Conservation (phyloP, 1,140 invertebrate species). For the Brachionus koreanus region DNA sequence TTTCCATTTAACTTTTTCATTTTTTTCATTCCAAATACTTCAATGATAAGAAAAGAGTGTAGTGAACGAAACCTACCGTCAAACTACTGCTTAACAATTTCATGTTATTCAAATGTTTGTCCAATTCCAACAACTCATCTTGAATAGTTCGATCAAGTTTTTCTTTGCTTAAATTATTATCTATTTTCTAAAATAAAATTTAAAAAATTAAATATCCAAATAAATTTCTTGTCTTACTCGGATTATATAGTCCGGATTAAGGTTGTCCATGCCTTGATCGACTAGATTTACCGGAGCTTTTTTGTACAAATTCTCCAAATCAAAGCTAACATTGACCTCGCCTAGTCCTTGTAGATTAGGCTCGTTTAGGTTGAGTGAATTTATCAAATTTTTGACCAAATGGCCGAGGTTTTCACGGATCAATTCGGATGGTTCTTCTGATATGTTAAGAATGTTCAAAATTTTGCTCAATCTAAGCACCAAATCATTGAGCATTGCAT, state of each 20-base stretch:
- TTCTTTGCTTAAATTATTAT: neutral
- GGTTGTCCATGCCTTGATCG: neutral
- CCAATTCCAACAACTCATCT: slow-evolving; percentile 1
- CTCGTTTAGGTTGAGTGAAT: neutral
- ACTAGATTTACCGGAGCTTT: slow-evolving; percentile 1
- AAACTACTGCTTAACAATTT: neutral
- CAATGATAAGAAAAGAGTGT: too few species aligned
- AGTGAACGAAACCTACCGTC: neutral
- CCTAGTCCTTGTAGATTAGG: neutral
- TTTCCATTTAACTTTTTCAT: too few species aligned
- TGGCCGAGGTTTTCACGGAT: neutral
- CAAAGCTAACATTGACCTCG: neutral
- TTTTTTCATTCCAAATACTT: too few species aligned
- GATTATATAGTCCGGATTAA: neutral
- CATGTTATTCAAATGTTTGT: slow-evolving; percentile 28
- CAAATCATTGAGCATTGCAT: neutral
- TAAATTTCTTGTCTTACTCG: neutral
- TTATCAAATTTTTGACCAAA: neutral
- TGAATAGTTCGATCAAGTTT: neutral
- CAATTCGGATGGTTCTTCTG: neutral
- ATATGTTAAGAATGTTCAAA: neutral
- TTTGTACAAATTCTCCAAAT: slow-evolving; percentile 19
- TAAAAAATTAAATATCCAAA: neutral
- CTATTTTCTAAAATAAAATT: slow-evolving; percentile 21
- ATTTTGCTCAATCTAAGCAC: neutral